phyloP scores from a whole-genome alignment of 2,888 invertebrate genomes.

The Tryphoninae sp. region DNA sequence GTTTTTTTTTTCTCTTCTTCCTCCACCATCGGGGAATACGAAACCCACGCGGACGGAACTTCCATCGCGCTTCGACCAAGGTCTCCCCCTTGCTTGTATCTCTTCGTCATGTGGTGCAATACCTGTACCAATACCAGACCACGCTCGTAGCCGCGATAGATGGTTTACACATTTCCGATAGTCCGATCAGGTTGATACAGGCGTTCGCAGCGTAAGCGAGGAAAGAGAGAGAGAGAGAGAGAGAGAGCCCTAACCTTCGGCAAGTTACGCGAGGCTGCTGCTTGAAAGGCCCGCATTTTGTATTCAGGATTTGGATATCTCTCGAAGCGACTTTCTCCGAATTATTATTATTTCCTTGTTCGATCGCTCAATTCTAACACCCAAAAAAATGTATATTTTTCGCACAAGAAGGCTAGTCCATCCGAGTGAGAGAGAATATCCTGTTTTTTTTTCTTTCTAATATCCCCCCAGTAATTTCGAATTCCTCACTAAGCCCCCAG shows the following conservation, averaged over 20 bases:
- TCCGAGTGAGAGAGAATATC: background rate
- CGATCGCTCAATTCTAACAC: background rate
- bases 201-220: constrained; percentile 15
- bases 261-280: constrained; percentile 39
- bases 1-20: constrained; percentile 25
- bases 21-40: constrained; percentile 18
- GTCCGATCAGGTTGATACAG: constrained; percentile 38
- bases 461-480: too few relatives aligned
- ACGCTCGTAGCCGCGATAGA: constrained; percentile 27
- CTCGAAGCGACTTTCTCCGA: constrained; percentile 40
- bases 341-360: background rate
- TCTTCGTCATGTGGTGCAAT: constrained; percentile 45
- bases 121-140: constrained; percentile 13
- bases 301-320: constrained; percentile 28
- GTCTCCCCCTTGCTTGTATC: constrained; percentile 24
- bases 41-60: constrained; percentile 45
- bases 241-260: constrained; percentile 46
- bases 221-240: background rate
- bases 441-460: too few relatives aligned
- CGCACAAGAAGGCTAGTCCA: background rate
- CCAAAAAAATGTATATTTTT: background rate
- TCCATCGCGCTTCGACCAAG: constrained; percentile 39
- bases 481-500: background rate
- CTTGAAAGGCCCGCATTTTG: constrained; percentile 23
- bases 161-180: constrained; percentile 50